phyloP scores from a whole-genome alignment of 2,797 vertebrate species.

The Triplophysa yarkandensis region DNA sequence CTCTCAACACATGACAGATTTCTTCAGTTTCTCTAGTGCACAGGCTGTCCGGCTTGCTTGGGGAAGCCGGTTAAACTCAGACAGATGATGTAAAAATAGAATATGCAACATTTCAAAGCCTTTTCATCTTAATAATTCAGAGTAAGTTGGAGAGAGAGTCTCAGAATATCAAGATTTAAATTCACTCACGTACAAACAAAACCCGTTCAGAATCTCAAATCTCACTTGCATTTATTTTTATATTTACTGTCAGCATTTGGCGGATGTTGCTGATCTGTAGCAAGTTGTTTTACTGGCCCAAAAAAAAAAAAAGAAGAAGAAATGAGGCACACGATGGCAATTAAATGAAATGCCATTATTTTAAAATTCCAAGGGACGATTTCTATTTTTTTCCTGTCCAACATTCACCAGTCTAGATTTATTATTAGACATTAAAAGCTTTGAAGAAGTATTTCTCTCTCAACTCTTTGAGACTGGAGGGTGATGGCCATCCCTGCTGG shows the following conservation, averaged over 20 bases:
- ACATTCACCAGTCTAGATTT: not conserved
- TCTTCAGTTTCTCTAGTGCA: constrained; percentile 15
- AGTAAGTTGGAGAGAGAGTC: constrained; percentile 50
- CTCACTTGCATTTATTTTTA: not conserved
- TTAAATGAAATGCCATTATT: not conserved
- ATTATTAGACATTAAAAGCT: not conserved
- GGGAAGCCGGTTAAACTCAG: constrained; percentile 65
- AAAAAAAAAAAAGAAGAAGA: no score
- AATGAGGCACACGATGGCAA: not conserved
- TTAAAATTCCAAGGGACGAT: not conserved
- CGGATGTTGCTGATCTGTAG: not conserved
- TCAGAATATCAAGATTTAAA: constrained; percentile 37
- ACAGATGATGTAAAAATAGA: constrained; percentile 66
- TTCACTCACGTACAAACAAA: constrained; percentile 9
- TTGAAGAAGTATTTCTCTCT: not conserved
- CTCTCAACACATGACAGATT: constrained; percentile 48
- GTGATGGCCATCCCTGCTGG: not conserved
- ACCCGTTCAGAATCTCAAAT: not conserved
- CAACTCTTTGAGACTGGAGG: not conserved
- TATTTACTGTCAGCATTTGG: not conserved
- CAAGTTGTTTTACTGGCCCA: not conserved
- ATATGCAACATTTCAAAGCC: constrained; percentile 63
- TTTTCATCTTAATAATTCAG: constrained; percentile 67
- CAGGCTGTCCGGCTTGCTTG: constrained; percentile 63
- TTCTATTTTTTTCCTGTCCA: not conserved